phyloP scores from a whole-genome alignment of 2,888 invertebrate genomes.

The Pandemis corylana region DNA sequence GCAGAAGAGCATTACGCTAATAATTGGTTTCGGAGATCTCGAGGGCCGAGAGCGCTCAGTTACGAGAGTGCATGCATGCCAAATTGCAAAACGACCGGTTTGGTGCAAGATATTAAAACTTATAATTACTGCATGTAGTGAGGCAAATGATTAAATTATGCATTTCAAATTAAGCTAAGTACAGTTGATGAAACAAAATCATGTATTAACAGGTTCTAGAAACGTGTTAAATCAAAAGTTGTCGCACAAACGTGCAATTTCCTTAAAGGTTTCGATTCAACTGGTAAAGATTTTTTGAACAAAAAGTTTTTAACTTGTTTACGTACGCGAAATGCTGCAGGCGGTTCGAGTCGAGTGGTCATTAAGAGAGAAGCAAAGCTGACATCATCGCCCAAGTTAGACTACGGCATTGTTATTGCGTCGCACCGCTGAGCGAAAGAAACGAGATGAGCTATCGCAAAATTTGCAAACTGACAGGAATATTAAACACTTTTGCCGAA shows the following conservation, averaged over 20 bases:
- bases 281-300: constrained; percentile 12
- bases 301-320: constrained; percentile 60
- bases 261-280: neutral
- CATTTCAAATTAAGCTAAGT: constrained; percentile 12
- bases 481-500: constrained; percentile 63
- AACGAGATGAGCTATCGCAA: constrained; percentile 71
- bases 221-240: constrained; percentile 1
- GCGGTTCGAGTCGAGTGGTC: constrained; percentile 60
- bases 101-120: constrained; percentile 57
- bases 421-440: constrained; percentile 65
- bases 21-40: constrained; percentile 67
- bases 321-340: constrained; percentile 70
- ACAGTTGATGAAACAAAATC: constrained; percentile 15
- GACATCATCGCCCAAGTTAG: constrained; percentile 82
- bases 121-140: constrained; percentile 65
- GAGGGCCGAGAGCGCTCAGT: constrained; percentile 56
- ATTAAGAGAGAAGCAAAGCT: constrained; percentile 69
- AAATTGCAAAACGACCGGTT: constrained; percentile 73
- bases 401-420: constrained; percentile 72
- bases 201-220: constrained; percentile 11
- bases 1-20: constrained; percentile 66
- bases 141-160: constrained; percentile 46
- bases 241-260: constrained; percentile 10
- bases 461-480: constrained; percentile 66
- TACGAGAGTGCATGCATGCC: constrained; percentile 67